A percentile compares a stretch with the other conserved stretches of the same genome.
Conservation (phyloP, 2,113 vertebrate genomes). For the Orthonyx spaldingii region DNA sequence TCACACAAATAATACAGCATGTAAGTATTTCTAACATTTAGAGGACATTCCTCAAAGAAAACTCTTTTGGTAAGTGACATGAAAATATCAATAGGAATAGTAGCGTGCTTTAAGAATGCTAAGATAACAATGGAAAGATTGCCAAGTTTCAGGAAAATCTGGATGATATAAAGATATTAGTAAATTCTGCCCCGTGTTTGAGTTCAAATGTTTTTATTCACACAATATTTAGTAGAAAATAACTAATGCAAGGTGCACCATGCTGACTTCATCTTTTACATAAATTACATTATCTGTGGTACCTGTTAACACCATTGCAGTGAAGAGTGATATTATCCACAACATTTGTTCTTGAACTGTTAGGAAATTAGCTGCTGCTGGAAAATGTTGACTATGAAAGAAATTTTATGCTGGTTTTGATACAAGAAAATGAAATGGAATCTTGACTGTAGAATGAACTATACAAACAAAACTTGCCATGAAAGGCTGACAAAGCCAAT, state of each 20-base stretch:
- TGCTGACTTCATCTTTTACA: neutral
- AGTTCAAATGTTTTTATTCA: neutral
- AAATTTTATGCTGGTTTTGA: neutral
- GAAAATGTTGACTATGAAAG: neutral
- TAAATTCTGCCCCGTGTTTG: neutral
- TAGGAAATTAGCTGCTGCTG: neutral
- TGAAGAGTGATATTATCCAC: neutral
- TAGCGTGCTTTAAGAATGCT: neutral
- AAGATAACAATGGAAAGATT: neutral
- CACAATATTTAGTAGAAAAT: neutral
- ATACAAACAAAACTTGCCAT: neutral
- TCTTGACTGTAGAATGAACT: neutral
- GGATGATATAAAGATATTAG: neutral
- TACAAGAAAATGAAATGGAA: neutral
- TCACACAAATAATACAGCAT: neutral
- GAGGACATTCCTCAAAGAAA: neutral
- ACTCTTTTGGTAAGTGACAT: neutral
- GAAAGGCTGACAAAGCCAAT: neutral
- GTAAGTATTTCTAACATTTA: neutral
- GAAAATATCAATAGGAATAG: neutral
- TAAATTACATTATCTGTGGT: neutral
- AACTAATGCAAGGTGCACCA: neutral
- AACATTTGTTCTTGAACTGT: neutral
- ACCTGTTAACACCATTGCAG: neutral
- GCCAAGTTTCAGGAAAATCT: neutral